Base-by-base conservation (phyloP, 1,140 invertebrate genomes). In the Trypoxylus dichotomus region DNA sequence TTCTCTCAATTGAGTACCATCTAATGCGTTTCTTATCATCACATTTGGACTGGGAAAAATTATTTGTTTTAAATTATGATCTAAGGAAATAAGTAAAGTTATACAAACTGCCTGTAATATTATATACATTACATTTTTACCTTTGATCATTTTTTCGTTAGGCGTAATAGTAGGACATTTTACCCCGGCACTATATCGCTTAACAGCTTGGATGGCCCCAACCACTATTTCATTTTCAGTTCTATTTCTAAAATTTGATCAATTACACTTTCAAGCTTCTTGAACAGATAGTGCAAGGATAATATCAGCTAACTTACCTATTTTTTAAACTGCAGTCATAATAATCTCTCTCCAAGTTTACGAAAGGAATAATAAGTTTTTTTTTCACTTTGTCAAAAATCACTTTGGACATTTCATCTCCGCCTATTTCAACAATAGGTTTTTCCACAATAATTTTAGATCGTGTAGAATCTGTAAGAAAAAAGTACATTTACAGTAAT, bases 131-230 rank as follows among this genome's bases (percentile, higher is more conserved):
- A 7, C n/a, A 41, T 60, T 24, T 25, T 85, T 92, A 92, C 92
- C 89, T 93, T 89, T 68, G 13, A 93, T 92, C 81, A 92, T 87
- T 68, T 89, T 89, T 85, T 94, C 93, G 88, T 94, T 93, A 41
- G 93, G 92, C 8, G 93, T 94, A 78, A 94, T 94, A 2, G 93
- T 89, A 19, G 93, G 92, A 87, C 93, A 94, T 85, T 94, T 94
- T 79, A 94, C 93, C 1, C 93, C 93, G 41, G 94, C 93, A 86
- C 92, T 93, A 86, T 94, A 91, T 82, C 93, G 91, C 76, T 89
- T 86, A 81, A 93, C 93, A 13, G 93, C 93, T 83, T 91, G 83
- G 0, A 93, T 93, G 41, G 92, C 88, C 85, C 94, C 93, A 47
- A 92, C 87, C 3, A 93, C 94, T 0, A 91, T 90, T 84, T 94